phyloP scores from a whole-genome alignment of 1,140 invertebrate species.

The Polyergus mexicanus region DNA sequence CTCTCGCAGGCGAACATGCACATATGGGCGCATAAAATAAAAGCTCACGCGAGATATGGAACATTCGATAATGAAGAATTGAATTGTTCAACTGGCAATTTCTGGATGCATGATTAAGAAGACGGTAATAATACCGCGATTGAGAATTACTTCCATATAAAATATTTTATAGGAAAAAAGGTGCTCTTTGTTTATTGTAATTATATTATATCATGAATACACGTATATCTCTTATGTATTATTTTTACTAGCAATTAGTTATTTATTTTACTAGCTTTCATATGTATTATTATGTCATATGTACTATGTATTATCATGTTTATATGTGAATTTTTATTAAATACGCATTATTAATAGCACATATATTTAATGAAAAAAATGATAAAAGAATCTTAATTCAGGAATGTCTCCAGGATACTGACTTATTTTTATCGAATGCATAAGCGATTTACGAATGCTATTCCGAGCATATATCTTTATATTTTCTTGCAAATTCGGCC shows the following conservation, averaged over 20 bases:
- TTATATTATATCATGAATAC: neutral
- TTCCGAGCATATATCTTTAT: conserved; percentile 11
- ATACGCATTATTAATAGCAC: neutral
- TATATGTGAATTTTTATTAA: neutral
- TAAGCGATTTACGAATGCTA: conserved; percentile 26
- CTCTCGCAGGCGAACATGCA: conserved; percentile 15
- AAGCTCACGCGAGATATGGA: conserved; percentile 21
- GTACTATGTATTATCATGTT: too few relatives aligned
- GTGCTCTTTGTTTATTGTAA: neutral
- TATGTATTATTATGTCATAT: neutral
- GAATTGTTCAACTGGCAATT: conserved; percentile 48
- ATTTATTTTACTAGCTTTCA: neutral
- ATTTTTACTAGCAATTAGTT: neutral
- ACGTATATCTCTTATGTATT: neutral
- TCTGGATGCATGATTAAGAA: conserved; percentile 29
- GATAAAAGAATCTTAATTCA: neutral
- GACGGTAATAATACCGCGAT: conserved; percentile 31
- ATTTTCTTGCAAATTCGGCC: conserved; percentile 47
- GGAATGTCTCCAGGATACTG: neutral
- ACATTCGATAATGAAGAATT: conserved; percentile 37
- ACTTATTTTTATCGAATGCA: conserved; percentile 23
- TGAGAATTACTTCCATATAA: conserved; percentile 11
- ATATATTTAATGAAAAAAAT: neutral
- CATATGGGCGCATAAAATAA: conserved; percentile 22
- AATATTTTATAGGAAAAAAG: neutral